phyloP scores from a whole-genome alignment of 2,888 invertebrate species.

The Uloborus plumipes region DNA sequence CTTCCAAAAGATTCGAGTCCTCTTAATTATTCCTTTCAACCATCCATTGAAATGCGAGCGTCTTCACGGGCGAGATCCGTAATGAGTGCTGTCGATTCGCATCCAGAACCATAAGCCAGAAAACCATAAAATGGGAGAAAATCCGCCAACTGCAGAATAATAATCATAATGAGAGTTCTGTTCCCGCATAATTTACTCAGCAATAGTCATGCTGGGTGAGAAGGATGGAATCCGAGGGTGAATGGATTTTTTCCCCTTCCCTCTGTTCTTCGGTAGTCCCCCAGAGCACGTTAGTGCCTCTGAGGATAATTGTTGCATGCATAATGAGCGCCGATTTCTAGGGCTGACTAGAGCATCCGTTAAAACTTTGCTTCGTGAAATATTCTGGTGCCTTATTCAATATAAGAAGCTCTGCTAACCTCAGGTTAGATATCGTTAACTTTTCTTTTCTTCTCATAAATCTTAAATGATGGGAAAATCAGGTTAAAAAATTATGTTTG shows the following conservation, averaged over 20 bases:
- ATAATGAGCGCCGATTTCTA: constrained; percentile 17
- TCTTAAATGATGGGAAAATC: no score
- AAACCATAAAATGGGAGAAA: not conserved
- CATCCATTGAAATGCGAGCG: no score
- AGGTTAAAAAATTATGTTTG: no score
- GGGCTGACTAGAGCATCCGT: no score
- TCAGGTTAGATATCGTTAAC: no score
- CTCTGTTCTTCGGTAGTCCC: constrained; percentile 4
- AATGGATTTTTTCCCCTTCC: not conserved
- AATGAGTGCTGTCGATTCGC: constrained; percentile 6
- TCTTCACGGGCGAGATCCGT: no score
- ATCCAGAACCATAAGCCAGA: constrained; percentile 4
- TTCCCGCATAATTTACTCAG: constrained; percentile 14
- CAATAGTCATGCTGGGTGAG: not conserved
- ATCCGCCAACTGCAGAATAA: constrained; percentile 24
- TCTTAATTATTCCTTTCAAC: no score
- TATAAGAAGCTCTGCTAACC: no score
- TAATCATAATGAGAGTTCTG: constrained; percentile 11
- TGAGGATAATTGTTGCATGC: constrained; percentile 30
- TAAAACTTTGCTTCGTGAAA: no score
- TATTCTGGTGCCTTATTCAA: no score
- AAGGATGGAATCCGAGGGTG: constrained; percentile 12
- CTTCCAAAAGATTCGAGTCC: no score
- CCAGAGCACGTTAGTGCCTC: constrained; percentile 8
- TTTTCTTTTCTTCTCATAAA: no score